Conservation (phyloP, 1,140 invertebrate genomes). For the Danaus melanippus region DNA sequence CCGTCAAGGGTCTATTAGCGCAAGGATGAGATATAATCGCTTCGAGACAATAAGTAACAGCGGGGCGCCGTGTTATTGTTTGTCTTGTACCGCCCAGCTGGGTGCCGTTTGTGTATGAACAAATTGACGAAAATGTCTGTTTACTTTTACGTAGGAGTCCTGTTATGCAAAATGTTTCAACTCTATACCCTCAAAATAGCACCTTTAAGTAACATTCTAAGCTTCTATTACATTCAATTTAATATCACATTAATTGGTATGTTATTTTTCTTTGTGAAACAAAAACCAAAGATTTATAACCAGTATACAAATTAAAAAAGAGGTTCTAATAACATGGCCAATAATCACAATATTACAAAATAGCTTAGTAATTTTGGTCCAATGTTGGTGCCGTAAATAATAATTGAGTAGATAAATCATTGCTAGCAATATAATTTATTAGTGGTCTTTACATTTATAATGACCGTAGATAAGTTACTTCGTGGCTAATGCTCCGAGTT, state of each 20-base stretch:
- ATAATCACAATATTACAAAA: constrained; percentile 10
- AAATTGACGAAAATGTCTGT: constrained; percentile 44
- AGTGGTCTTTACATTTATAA: constrained; percentile 14
- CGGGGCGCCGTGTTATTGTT: constrained; percentile 52
- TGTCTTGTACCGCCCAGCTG: constrained; percentile 43
- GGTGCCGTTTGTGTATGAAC: constrained; percentile 33
- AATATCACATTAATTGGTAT: neutral
- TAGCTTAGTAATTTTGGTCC: constrained; percentile 8
- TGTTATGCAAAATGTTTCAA: constrained; percentile 7
- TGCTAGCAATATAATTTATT: constrained; percentile 14
- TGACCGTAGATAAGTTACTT: too few relatives aligned
- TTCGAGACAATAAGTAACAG: constrained; percentile 53
- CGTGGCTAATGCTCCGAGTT: too few relatives aligned
- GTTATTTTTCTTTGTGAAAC: too few relatives aligned
- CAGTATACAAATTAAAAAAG: neutral
- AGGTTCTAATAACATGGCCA: constrained; percentile 8
- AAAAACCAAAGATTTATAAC: too few relatives aligned
- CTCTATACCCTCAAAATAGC: neutral
- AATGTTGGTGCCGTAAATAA: constrained; percentile 10
- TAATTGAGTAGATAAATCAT: constrained; percentile 15
- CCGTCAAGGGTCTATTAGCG: constrained; percentile 17
- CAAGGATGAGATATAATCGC: constrained; percentile 50
- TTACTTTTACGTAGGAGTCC: constrained; percentile 18
- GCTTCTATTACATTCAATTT: constrained; percentile 1
- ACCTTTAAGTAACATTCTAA: neutral